phyloP scores from a whole-genome alignment of 2,888 invertebrate species.

The Amphiduros pacificus region DNA sequence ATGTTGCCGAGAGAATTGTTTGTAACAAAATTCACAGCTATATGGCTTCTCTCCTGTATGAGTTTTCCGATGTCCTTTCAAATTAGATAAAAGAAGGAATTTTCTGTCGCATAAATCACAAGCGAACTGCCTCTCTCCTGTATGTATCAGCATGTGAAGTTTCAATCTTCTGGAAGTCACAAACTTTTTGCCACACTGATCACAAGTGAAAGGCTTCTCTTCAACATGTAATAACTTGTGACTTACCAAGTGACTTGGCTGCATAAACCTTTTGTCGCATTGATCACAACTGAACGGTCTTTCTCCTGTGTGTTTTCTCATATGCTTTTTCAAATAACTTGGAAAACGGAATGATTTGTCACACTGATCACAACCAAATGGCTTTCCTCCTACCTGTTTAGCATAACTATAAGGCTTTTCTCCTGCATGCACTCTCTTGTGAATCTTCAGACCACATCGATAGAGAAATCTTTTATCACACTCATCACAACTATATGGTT shows the following conservation, averaged over 20 bases:
- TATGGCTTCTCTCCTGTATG: no score
- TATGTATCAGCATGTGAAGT: no score
- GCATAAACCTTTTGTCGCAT: no score
- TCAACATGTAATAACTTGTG: background rate
- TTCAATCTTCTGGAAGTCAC: no score
- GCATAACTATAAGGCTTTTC: no score
- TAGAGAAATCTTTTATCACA: background rate
- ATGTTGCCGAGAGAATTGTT: no score
- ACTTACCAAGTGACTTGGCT: background rate
- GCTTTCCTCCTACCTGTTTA: slow-evolving; percentile 7
- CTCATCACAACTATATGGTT: background rate
- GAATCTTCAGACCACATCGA: background rate
- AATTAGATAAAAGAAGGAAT: background rate
- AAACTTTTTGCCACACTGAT: slow-evolving; percentile 2
- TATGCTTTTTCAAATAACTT: background rate
- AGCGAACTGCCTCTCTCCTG: slow-evolving; percentile 2
- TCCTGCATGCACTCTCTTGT: background rate
- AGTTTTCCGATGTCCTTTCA: background rate
- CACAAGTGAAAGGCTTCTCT: slow-evolving; percentile 3
- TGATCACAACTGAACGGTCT: no score
- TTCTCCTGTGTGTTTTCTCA: slow-evolving; percentile 3
- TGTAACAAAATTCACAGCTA: no score
- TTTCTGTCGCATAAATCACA: slow-evolving; percentile 2
- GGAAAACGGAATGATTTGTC: background rate
- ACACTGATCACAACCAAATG: background rate